These are phyloP conservation scores for Patiria pectinifera DNA, from an alignment of 53 echinoderm and acorn worm species.

Conservation along the genomic window DNA sequence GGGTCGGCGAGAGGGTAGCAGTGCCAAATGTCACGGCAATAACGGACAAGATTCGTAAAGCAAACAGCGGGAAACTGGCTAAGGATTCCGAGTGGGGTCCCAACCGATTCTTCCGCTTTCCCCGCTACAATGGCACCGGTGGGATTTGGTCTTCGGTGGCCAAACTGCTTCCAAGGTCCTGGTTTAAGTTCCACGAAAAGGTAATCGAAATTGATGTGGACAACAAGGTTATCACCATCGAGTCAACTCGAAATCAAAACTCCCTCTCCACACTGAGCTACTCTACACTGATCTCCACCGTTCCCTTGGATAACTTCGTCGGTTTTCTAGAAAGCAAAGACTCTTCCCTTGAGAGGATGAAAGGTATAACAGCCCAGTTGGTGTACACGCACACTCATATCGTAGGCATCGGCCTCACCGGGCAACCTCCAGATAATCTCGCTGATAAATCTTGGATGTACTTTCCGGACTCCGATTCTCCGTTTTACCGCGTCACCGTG, in stretches of 20 bases:
- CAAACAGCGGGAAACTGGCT: not conserved
- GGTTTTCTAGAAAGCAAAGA: not conserved
- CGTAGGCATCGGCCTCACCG: conserved; percentile 53
- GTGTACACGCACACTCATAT: conserved; percentile 62
- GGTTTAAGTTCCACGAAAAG: conserved; percentile 44
- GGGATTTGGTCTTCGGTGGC: conserved; percentile 39
- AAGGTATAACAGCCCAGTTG: conserved; percentile 16
- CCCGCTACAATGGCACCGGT: conserved; percentile 40
- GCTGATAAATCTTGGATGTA: conserved; percentile 65
- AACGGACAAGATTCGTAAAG: conserved; percentile 9
- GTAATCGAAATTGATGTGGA: conserved; percentile 16
- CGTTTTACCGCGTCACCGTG: conserved; percentile 61
- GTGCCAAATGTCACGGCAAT: conserved; percentile 30
- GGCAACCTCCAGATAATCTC: conserved; percentile 38
- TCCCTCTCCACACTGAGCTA: not conserved
- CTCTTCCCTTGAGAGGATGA: not conserved
- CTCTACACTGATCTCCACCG: conserved; percentile 42
- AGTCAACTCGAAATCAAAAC: not conserved
- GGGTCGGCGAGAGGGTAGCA: conserved; percentile 46
- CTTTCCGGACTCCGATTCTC: conserved; percentile 68
- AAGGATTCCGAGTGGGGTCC: conserved; percentile 49
- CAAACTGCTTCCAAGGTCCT: conserved; percentile 9
- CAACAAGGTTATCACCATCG: conserved; percentile 8
- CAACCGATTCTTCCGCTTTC: conserved; percentile 48
- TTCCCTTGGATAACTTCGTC: conserved; percentile 46